Conservation (phyloP, 2,113 vertebrate species). For the Ovis canadensis region DNA sequence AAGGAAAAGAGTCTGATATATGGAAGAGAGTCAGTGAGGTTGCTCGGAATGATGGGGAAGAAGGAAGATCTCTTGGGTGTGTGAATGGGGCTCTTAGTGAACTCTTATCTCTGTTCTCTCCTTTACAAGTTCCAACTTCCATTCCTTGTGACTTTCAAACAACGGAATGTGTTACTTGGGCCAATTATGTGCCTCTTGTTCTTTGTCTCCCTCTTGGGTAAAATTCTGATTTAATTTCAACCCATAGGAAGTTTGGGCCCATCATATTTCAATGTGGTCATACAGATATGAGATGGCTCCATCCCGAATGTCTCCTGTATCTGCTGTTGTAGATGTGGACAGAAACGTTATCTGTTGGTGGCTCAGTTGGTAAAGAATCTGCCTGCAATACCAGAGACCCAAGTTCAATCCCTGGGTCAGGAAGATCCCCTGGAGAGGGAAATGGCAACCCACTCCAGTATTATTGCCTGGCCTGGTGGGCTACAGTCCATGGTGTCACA, state of each 20-base stretch:
- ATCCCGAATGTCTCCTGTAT: not conserved
- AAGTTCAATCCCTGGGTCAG: not conserved
- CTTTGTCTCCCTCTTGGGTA: not conserved
- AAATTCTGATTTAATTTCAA: not conserved
- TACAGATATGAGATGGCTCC: not conserved
- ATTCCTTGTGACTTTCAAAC: not conserved
- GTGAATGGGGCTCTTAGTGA: rapidly evolving
- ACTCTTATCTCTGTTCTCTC: not conserved
- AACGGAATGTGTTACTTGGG: not conserved
- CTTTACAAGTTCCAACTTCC: not conserved
- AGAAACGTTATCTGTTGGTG: not conserved
- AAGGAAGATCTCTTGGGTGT: rapidly evolving
- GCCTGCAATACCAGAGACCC: not conserved
- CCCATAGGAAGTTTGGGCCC: not conserved
- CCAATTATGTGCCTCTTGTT: not conserved
- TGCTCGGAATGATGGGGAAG: rapidly evolving
- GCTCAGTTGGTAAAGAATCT: not conserved
- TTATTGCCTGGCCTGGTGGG: not conserved
- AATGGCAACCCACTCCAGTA: not conserved
- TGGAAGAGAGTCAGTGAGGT: rapidly evolving
- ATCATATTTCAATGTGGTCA: not conserved
- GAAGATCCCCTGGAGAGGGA: not conserved
- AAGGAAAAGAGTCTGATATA: rapidly evolving
- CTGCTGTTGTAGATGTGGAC: not conserved
- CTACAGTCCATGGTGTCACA: not conserved